These are phyloP conservation scores for Hydriomena furcata DNA, from an alignment of 2,888 invertebrate genomes.

Conservation along the genomic window DNA sequence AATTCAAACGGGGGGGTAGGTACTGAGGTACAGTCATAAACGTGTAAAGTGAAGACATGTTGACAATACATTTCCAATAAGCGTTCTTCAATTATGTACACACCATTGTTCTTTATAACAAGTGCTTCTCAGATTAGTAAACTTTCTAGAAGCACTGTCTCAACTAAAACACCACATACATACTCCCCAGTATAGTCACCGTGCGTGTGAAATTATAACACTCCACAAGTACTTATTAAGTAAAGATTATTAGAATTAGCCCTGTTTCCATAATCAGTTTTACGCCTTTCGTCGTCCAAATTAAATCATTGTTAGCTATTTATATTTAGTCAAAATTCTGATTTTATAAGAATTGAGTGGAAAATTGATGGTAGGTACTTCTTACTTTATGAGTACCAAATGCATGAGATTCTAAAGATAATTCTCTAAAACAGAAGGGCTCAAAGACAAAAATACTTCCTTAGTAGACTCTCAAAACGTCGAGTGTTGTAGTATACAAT, in stretches of 20 bases:
- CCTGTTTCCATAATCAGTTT: neutral
- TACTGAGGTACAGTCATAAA: neutral
- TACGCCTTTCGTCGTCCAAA: neutral
- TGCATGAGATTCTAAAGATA: too few species aligned
- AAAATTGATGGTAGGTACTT: too few species aligned
- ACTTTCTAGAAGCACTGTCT: slow-evolving; percentile 55
- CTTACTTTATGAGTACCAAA: too few species aligned
- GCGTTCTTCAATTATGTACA: slow-evolving; percentile 37
- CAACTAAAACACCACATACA: slow-evolving; percentile 28
- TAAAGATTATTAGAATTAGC: neutral
- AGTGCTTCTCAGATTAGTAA: slow-evolving; percentile 62
- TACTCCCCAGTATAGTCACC: slow-evolving; percentile 13
- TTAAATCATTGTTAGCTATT: too few species aligned
- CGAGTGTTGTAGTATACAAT: neutral
- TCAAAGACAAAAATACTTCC: too few species aligned
- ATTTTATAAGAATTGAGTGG: too few species aligned
- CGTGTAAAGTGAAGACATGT: slow-evolving; percentile 20
- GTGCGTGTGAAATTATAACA: slow-evolving; percentile 6
- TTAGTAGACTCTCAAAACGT: neutral
- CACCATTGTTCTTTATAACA: slow-evolving; percentile 58
- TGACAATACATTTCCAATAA: slow-evolving; percentile 42
- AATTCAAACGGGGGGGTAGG: too few species aligned
- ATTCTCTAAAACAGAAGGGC: too few species aligned
- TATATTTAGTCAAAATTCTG: too few species aligned
- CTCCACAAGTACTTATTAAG: neutral